Evolutionary conservation across 2,888 invertebrate species (phyloP).

Genomic region (Eucriotettix oculatus): DNA sequence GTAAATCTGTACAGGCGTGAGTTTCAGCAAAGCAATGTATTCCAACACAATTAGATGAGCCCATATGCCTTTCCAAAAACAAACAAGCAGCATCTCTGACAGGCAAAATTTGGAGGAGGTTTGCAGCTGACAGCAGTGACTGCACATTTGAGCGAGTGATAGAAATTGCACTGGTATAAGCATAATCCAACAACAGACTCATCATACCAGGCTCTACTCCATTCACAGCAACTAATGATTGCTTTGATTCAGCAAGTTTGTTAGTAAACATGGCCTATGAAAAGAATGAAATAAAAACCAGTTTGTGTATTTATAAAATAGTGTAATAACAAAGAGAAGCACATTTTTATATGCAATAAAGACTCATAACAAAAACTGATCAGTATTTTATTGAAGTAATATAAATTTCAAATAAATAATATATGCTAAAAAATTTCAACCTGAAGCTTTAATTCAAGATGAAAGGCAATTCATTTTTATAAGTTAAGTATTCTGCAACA

Average conservation of each 20-base stretch:
- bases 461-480: too few species aligned
- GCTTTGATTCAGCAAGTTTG: constrained; percentile 26
- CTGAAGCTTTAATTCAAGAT: too few species aligned
- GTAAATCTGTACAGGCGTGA: constrained; percentile 29
- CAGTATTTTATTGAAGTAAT: too few species aligned
- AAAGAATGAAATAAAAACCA: too few species aligned
- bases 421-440: too few species aligned
- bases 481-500: too few species aligned
- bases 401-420: too few species aligned
- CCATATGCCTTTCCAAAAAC: constrained; percentile 28
- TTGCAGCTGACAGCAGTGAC: constrained; percentile 26
- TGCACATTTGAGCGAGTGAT: constrained; percentile 28
- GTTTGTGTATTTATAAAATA: too few species aligned
- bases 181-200: constrained; percentile 25
- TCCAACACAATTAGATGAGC: constrained; percentile 29
- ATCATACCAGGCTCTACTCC: constrained; percentile 26
- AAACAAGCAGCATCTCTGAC: constrained; percentile 27
- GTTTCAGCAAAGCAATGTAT: constrained; percentile 32
- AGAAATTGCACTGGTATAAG: constrained; percentile 24
- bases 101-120: constrained; percentile 25
- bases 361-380: too few species aligned
- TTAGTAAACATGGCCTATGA: constrained; percentile 26
- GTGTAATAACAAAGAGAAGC: too few species aligned
- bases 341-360: too few species aligned
- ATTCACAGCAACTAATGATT: constrained; percentile 24